Percentiles rank a stretch among this genome's conserved stretches.
phyloP scores from a whole-genome alignment of 2,888 invertebrate species.

The Scaeva pyrastri region DNA sequence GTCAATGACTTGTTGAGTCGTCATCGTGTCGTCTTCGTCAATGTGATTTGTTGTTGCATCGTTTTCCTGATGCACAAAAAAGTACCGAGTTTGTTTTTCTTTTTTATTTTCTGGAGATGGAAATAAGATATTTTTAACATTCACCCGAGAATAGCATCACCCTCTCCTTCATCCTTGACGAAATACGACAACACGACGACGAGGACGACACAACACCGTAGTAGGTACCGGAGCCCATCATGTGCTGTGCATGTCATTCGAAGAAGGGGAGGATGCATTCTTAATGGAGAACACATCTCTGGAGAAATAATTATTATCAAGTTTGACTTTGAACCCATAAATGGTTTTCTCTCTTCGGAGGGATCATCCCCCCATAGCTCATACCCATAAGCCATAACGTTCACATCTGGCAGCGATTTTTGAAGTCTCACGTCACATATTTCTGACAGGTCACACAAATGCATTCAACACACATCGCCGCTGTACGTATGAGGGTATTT shows the following conservation, averaged over 20 bases:
- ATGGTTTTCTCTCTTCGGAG: constrained; percentile 5
- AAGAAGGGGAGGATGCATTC: constrained; percentile 34
- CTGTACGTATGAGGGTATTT: constrained; percentile 6
- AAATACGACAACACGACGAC: not conserved
- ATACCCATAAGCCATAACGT: not conserved
- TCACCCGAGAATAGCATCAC: constrained; percentile 13
- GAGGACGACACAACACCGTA: not conserved
- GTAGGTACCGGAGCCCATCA: not conserved
- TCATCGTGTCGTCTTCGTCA: not conserved
- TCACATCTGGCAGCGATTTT: constrained; percentile 26
- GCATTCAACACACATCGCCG: constrained; percentile 9
- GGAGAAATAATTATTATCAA: constrained; percentile 47
- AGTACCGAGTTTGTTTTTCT: constrained; percentile 18
- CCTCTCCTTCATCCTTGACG: not conserved
- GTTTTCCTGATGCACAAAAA: too few species aligned
- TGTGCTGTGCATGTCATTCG: not conserved
- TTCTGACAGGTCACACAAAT: constrained; percentile 27
- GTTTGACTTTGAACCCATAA: constrained; percentile 41
- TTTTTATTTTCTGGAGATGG: constrained; percentile 38
- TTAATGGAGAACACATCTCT: constrained; percentile 37
- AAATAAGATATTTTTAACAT: constrained; percentile 54
- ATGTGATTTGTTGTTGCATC: not conserved
- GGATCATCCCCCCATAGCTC: not conserved
- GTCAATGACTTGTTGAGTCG: constrained; percentile 59
- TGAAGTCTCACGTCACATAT: constrained; percentile 10